These are phyloP conservation scores for Drosophila mettleri DNA, from an alignment of 2,888 invertebrate genomes.

Conservation along the genomic window DNA sequence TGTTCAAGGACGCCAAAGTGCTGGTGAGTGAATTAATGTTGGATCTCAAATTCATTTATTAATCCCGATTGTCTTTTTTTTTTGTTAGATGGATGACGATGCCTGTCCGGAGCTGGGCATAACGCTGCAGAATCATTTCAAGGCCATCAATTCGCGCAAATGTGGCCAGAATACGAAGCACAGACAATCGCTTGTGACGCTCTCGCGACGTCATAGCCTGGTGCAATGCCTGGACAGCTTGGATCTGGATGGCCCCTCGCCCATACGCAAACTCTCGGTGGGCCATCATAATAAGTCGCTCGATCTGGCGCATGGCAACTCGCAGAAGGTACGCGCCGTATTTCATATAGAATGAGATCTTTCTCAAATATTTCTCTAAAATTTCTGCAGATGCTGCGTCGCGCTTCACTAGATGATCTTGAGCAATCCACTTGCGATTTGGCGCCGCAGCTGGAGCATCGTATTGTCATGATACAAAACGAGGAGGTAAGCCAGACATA, in stretches of 20 bases:
- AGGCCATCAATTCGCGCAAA: conserved; percentile 92
- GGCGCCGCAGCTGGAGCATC: conserved; percentile 92
- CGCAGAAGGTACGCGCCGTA: conserved; percentile 75
- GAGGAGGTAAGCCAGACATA: conserved; percentile 87
- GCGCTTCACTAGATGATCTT: conserved; percentile 92
- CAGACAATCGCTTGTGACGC: conserved; percentile 93
- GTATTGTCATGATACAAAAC: conserved; percentile 90
- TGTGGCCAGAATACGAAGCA: conserved; percentile 90
- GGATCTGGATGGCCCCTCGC: conserved; percentile 90
- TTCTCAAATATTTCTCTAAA: not conserved
- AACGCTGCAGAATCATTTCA: conserved; percentile 95
- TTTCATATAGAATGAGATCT: not conserved
- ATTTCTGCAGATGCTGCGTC: conserved; percentile 87
- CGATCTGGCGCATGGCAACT: conserved; percentile 80
- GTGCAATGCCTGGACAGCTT: conserved; percentile 91
- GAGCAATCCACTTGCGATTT: conserved; percentile 93
- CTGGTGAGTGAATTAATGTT: conserved; percentile 87
- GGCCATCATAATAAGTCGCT: conserved; percentile 83
- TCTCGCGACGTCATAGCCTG: conserved; percentile 92
- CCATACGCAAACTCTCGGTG: conserved; percentile 86
- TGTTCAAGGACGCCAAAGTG: conserved; percentile 90
- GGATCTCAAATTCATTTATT: not conserved
- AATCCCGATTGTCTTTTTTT: not conserved
- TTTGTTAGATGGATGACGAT: conserved; percentile 91
- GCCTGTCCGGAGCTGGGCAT: conserved; percentile 93